Conservation (phyloP, 2,888 invertebrate species). For the Lochmaea capreae region DNA sequence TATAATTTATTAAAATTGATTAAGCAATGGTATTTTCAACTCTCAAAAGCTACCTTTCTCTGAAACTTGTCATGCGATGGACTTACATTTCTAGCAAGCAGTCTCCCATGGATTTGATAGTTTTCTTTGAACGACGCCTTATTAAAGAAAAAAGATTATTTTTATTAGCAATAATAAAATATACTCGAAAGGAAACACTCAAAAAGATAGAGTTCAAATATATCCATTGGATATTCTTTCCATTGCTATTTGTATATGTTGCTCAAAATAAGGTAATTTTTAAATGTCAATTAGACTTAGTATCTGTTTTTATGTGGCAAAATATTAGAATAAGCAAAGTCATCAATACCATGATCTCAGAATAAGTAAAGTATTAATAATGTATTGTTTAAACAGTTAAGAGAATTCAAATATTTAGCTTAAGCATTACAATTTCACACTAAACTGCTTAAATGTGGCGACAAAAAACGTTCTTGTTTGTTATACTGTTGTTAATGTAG, state of each 20-base stretch:
- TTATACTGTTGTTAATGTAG: conserved; percentile 10
- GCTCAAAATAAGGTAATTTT: conserved; percentile 7
- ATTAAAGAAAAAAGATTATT: too few relatives aligned
- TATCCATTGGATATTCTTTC: background rate
- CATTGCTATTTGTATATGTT: conserved; percentile 11
- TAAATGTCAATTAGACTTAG: conserved; percentile 12
- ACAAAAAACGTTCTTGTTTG: conserved; percentile 8
- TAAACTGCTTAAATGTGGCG: conserved; percentile 12
- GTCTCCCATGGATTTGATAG: too few relatives aligned
- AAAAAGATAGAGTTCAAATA: too few relatives aligned
- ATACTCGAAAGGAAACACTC: too few relatives aligned
- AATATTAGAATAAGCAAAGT: conserved; percentile 7
- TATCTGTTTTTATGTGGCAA: conserved; percentile 1
- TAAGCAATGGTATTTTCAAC: too few relatives aligned
- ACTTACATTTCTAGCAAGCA: too few relatives aligned
- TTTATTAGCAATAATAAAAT: too few relatives aligned
- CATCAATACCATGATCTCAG: conserved; percentile 4
- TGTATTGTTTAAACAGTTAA: background rate
- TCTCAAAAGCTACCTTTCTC: too few relatives aligned
- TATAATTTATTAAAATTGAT: too few relatives aligned
- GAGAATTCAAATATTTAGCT: conserved; percentile 13
- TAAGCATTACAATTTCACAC: conserved; percentile 8
- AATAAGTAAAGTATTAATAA: conserved; percentile 7
- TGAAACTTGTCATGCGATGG: too few relatives aligned
- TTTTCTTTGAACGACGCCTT: too few relatives aligned